A percentile compares a stretch with the other conserved stretches of the same genome.
Evolutionary conservation across 2,888 invertebrate species (phyloP).

Genomic region (Pyrocoelia pectoralis): DNA sequence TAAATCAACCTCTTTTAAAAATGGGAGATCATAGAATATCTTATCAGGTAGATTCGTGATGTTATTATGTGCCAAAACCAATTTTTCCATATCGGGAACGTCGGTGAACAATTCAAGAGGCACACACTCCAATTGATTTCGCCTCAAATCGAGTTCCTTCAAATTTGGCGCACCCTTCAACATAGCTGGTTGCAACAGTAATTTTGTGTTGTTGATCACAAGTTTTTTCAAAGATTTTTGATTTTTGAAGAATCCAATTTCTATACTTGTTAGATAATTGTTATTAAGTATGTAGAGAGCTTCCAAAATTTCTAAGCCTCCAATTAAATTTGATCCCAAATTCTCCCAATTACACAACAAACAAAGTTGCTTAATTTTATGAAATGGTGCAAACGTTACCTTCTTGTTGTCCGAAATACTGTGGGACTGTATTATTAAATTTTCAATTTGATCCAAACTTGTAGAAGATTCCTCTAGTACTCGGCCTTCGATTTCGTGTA

Average conservation of each 20-base stretch:
- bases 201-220: slow-evolving; percentile 5
- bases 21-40: slow-evolving; percentile 71
- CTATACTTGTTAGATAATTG: background rate
- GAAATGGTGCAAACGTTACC: slow-evolving; percentile 9
- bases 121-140: slow-evolving; percentile 74
- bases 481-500: background rate
- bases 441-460: background rate
- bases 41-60: slow-evolving; percentile 71
- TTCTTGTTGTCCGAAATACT: background rate
- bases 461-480: background rate
- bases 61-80: slow-evolving; percentile 71
- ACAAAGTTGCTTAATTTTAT: slow-evolving; percentile 3
- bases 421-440: slow-evolving; percentile 12
- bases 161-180: slow-evolving; percentile 12
- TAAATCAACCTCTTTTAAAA: slow-evolving; percentile 70
- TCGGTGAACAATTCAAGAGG: slow-evolving; percentile 70
- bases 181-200: slow-evolving; percentile 3
- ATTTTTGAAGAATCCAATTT: slow-evolving; percentile 9
- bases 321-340: background rate
- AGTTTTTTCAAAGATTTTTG: background rate
- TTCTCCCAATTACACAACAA: slow-evolving; percentile 17
- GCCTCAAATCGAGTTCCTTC: slow-evolving; percentile 61
- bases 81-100: slow-evolving; percentile 60
- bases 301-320: background rate
- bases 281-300: slow-evolving; percentile 14